phyloP scores from a whole-genome alignment of 30 jellyfish, hydroid and myxozoan genomes.

The Clytia hemisphaerica region DNA sequence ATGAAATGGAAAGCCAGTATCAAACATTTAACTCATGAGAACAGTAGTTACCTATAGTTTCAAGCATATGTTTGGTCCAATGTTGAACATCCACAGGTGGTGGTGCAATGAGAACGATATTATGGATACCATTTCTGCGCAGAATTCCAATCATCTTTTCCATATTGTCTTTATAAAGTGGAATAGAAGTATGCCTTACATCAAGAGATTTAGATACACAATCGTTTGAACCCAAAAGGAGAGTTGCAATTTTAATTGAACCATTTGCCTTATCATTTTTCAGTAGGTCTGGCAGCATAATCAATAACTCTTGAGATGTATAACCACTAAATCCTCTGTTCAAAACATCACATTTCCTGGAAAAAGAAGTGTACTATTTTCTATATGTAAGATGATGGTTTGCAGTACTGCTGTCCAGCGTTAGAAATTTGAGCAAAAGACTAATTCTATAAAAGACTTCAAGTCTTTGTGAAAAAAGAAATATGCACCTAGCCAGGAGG shows the following conservation, averaged over 20 bases:
- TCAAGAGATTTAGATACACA: constrained; percentile 46
- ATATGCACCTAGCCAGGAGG: too few relatives aligned
- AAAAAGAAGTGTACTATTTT: too few relatives aligned
- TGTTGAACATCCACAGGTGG: constrained; percentile 68
- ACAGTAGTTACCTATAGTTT: constrained; percentile 7
- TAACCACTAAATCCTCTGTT: constrained; percentile 83
- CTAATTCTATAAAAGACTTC: too few relatives aligned
- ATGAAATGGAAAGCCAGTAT: not conserved
- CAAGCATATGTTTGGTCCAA: constrained; percentile 23
- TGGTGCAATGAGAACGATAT: constrained; percentile 56
- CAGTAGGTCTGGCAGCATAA: constrained; percentile 42
- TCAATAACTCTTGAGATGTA: constrained; percentile 48
- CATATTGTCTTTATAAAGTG: constrained; percentile 36
- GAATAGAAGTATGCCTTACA: constrained; percentile 51
- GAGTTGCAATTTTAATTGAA: constrained; percentile 43
- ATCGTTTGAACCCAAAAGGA: constrained; percentile 65
- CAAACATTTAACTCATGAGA: too few relatives aligned
- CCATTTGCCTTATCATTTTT: constrained; percentile 48
- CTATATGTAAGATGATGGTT: too few relatives aligned
- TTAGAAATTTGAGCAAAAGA: too few relatives aligned
- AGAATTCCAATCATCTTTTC: constrained; percentile 25
- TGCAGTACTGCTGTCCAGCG: too few relatives aligned
- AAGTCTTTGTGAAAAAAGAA: too few relatives aligned
- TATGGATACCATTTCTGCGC: constrained; percentile 35
- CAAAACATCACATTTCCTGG: constrained; percentile 60